A percentile compares a stretch with the other conserved stretches of the same genome.
Evolutionary conservation across 35 echinoderm and acorn worm species (phyloP).

Genomic region (Amphiura filiformis): DNA sequence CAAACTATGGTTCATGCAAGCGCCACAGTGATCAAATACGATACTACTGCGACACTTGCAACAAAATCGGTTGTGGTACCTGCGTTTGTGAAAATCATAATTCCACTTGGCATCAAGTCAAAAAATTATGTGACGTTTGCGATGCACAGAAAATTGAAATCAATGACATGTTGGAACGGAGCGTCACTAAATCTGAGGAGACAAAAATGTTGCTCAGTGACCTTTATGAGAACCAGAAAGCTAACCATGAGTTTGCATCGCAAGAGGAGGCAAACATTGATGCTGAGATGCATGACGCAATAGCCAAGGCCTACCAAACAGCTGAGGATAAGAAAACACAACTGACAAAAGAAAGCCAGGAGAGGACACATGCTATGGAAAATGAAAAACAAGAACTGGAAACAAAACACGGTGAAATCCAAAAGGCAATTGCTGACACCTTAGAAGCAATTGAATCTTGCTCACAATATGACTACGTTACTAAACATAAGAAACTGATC

Average conservation of each 20-base stretch:
- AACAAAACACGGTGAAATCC: not conserved
- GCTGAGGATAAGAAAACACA: not conserved
- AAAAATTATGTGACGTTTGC: not conserved
- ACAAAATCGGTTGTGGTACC: not conserved
- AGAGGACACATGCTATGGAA: not conserved
- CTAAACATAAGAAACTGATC: not conserved
- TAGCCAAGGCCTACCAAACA: not conserved
- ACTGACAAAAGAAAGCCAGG: not conserved
- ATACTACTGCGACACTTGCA: not conserved
- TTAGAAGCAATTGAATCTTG: not conserved
- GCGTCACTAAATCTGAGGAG: not conserved
- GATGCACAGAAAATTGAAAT: not conserved
- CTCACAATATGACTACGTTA: not conserved
- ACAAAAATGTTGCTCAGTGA: not conserved
- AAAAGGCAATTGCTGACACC: not conserved
- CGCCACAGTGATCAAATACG: not conserved
- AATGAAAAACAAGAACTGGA: not conserved
- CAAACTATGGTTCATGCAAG: not conserved
- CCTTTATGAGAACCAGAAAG: not conserved
- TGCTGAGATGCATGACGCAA: not conserved
- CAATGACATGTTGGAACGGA: not conserved
- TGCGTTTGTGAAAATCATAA: not conserved
- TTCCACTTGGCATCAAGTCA: not conserved
- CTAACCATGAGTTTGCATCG: not conserved
- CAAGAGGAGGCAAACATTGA: not conserved